phyloP scores from a whole-genome alignment of 2,888 invertebrate genomes.

The Meganola albula region DNA sequence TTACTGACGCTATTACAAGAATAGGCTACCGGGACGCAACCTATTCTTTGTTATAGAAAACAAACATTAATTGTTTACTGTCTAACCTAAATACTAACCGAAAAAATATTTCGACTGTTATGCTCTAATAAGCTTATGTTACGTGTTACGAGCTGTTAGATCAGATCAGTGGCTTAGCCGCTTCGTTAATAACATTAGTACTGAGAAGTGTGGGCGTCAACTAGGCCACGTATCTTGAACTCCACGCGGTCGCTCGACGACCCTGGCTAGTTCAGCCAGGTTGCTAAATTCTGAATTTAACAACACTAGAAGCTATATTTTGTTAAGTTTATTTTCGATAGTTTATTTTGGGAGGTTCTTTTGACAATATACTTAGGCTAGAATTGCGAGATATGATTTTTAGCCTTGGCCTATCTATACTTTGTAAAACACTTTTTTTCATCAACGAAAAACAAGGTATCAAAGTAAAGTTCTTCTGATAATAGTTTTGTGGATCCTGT shows the following conservation, averaged over 20 bases:
- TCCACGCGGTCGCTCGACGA: constrained; percentile 13
- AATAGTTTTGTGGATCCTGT: too few species aligned
- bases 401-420: too few species aligned
- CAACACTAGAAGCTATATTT: neutral
- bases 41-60: constrained; percentile 17
- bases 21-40: too few species aligned
- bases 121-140: constrained; percentile 45
- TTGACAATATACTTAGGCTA: too few species aligned
- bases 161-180: constrained; percentile 40
- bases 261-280: constrained; percentile 7
- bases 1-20: too few species aligned
- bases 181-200: constrained; percentile 31
- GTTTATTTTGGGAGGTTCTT: too few species aligned
- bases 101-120: constrained; percentile 40
- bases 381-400: too few species aligned
- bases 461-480: too few species aligned
- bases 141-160: constrained; percentile 56
- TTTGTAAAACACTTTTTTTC: too few species aligned
- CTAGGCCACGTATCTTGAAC: constrained; percentile 35
- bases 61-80: constrained; percentile 40
- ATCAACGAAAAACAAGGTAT: too few species aligned
- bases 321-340: neutral
- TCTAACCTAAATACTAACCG: constrained; percentile 47
- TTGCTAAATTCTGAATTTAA: neutral
- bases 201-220: constrained; percentile 41